phyloP scores from a whole-genome alignment of 53 echinoderm and acorn worm species.

The Astropecten irregularis region DNA sequence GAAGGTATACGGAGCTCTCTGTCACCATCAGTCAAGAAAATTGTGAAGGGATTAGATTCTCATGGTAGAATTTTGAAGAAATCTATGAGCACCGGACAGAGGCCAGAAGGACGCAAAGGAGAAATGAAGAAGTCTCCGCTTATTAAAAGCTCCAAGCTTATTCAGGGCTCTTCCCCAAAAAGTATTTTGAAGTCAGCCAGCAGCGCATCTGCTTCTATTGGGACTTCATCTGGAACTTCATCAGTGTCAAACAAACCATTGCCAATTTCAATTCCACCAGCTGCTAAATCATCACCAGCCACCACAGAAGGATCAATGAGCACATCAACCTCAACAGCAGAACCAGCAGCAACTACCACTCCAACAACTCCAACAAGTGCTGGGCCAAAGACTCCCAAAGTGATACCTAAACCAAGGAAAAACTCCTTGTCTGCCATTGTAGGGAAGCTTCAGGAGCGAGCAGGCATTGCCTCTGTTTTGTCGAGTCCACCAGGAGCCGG shows the following conservation, averaged over 20 bases:
- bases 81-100: constrained; percentile 26
- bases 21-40: constrained; percentile 24
- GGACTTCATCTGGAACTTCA: neutral
- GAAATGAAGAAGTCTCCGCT: constrained; percentile 37
- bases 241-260: constrained; percentile 25
- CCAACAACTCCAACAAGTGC: constrained; percentile 62
- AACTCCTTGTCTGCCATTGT: constrained; percentile 66
- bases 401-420: constrained; percentile 46
- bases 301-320: neutral
- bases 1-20: constrained; percentile 39
- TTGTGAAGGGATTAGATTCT: constrained; percentile 31
- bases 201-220: neutral
- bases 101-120: constrained; percentile 41
- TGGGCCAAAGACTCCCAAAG: constrained; percentile 57
- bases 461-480: constrained; percentile 10
- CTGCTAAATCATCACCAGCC: constrained; percentile 7
- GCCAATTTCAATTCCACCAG: constrained; percentile 34
- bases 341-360: neutral
- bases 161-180: constrained; percentile 37
- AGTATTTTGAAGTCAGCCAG: constrained; percentile 24
- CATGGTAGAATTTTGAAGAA: constrained; percentile 43
- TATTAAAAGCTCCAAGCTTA: constrained; percentile 36
- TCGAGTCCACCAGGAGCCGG: constrained; percentile 23
- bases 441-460: constrained; percentile 60
- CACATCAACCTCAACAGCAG: constrained; percentile 15